Conservation (phyloP, 1,140 invertebrate genomes). For the Popillia japonica region DNA sequence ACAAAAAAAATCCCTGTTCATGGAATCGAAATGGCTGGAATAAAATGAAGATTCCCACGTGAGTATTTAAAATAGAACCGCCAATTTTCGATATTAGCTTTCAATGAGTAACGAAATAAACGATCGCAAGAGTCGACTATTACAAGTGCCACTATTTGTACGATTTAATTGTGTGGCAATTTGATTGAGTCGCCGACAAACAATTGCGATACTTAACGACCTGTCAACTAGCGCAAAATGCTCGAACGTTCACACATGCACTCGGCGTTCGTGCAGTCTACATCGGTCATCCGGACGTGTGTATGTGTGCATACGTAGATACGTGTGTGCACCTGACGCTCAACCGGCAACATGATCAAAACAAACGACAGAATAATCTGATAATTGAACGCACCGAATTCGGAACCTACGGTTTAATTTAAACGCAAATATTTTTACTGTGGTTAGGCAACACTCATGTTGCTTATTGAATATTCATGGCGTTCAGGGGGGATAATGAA, state of each 20-base stretch:
- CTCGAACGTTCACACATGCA: background rate
- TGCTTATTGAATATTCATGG: conserved; percentile 5
- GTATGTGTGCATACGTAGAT: too few species aligned
- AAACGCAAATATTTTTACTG: conserved; percentile 11
- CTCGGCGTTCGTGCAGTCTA: background rate
- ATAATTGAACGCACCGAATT: background rate
- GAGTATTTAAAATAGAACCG: too few species aligned
- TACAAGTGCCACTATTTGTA: background rate
- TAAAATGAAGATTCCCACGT: too few species aligned
- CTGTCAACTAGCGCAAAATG: background rate
- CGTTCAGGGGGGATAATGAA: conserved; percentile 4
- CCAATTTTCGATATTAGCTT: too few species aligned
- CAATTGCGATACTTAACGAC: conserved; percentile 5
- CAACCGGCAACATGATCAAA: background rate
- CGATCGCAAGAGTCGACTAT: background rate
- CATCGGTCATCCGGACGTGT: background rate
- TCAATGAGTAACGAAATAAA: too few species aligned
- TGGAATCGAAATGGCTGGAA: too few species aligned
- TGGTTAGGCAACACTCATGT: background rate
- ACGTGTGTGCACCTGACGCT: background rate
- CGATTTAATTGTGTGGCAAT: background rate
- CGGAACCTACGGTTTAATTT: background rate
- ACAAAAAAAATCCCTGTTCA: too few species aligned
- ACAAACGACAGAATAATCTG: conserved; percentile 2
- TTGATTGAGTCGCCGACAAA: background rate